Percentiles rank a stretch among this genome's conserved stretches.
Evolutionary conservation across 2,113 vertebrate species (phyloP).

Genomic region (Vanacampus margaritifer): DNA sequence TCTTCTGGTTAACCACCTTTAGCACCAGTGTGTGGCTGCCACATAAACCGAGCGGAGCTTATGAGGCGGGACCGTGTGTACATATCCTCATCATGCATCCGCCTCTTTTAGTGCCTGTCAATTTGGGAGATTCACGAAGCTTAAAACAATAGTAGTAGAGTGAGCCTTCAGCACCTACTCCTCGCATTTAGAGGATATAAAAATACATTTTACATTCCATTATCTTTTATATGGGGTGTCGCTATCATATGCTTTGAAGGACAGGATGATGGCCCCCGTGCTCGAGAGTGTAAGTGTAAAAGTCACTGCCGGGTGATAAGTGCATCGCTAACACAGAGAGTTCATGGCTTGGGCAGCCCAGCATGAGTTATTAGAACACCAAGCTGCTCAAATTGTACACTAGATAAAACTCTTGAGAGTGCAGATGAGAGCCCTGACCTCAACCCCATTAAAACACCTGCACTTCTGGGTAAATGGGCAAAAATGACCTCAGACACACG

Average conservation of each 20-base stretch:
- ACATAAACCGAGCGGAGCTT: conserved; percentile 29
- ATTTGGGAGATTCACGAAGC: conserved; percentile 59
- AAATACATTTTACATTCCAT: conserved; percentile 68
- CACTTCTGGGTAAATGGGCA: background rate
- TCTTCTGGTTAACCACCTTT: conserved; percentile 21
- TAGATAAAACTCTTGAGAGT: background rate
- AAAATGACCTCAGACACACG: background rate
- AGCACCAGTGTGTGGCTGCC: conserved; percentile 26
- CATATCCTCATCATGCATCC: conserved; percentile 37
- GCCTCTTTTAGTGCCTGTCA: conserved; percentile 11
- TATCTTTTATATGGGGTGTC: conserved; percentile 57
- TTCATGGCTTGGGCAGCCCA: background rate
- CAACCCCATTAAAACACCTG: background rate
- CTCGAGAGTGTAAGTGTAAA: conserved; percentile 44
- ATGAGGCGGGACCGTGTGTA: conserved; percentile 53
- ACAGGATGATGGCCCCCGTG: conserved; percentile 24
- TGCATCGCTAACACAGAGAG: conserved; percentile 9
- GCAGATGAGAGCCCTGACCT: background rate
- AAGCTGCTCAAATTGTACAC: no score
- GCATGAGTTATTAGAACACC: background rate
- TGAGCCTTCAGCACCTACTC: conserved; percentile 22
- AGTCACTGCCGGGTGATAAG: conserved; percentile 7
- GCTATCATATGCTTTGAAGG: conserved; percentile 30
- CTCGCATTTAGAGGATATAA: conserved; percentile 52
- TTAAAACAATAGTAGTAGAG: conserved; percentile 52